Evolutionary conservation across 2,888 invertebrate genomes (phyloP).

Genomic region (Amiota communis): DNA sequence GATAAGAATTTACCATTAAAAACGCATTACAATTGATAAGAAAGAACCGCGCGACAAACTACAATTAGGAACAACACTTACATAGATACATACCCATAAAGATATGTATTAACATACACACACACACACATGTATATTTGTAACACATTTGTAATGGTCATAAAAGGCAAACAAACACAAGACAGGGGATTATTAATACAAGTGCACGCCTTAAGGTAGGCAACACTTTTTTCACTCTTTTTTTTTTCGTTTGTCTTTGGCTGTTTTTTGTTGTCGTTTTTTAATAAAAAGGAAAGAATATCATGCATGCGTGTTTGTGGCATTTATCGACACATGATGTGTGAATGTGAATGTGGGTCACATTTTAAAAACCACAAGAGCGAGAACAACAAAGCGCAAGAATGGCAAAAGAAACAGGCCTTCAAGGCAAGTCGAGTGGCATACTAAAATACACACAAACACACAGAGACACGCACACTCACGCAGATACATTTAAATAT

Average conservation of each 20-base stretch:
- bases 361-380: slow-evolving; percentile 31
- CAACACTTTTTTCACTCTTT: neutral
- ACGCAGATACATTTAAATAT: neutral
- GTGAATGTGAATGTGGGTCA: slow-evolving; percentile 41
- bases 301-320: slow-evolving; percentile 15
- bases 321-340: slow-evolving; percentile 22
- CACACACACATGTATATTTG: too few species aligned
- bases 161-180: neutral
- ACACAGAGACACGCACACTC: neutral
- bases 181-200: neutral
- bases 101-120: too few species aligned
- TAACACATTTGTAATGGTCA: neutral
- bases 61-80: slow-evolving; percentile 19
- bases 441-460: neutral
- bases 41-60: slow-evolving; percentile 27
- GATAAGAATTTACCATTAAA: slow-evolving; percentile 60
- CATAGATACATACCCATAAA: neutral
- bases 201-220: slow-evolving; percentile 7
- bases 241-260: neutral
- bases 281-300: neutral
- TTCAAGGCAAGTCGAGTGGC: slow-evolving; percentile 4
- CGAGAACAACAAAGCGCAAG: neutral
- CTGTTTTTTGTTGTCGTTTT: too few species aligned
- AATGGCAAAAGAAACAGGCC: neutral
- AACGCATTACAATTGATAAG: slow-evolving; percentile 62